Conservation (phyloP, 2,797 vertebrate genomes). For the Rhincodon typus region DNA sequence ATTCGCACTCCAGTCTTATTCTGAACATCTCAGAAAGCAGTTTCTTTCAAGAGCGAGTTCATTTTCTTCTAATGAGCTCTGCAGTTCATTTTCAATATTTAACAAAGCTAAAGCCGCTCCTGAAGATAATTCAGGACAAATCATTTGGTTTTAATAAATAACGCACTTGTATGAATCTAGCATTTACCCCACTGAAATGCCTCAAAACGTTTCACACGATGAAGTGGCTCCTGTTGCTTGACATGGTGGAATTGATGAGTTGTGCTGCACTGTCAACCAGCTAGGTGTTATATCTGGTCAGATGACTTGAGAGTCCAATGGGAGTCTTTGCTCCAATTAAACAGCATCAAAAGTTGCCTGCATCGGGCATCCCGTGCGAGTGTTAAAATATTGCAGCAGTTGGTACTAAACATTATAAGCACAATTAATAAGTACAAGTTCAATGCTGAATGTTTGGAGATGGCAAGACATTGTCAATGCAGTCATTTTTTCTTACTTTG, state of each 20-base stretch:
- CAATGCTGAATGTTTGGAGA: background rate
- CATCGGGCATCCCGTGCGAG: background rate
- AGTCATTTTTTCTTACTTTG: background rate
- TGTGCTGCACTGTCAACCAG: background rate
- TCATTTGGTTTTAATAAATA: background rate
- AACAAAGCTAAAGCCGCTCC: background rate
- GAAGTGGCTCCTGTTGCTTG: background rate
- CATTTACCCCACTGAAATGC: background rate
- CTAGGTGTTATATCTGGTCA: background rate
- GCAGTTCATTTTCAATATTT: background rate
- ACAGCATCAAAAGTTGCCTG: background rate
- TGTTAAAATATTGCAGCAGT: background rate
- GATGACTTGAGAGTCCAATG: background rate
- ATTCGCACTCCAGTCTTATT: too few relatives aligned
- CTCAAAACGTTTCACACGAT: background rate
- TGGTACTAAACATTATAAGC: background rate
- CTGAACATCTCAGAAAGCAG: background rate
- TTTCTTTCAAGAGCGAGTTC: background rate
- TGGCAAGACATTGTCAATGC: background rate
- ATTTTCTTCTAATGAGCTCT: background rate
- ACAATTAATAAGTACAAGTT: background rate
- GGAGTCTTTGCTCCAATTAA: background rate
- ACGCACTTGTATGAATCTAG: background rate
- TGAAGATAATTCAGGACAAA: conserved; percentile 10
- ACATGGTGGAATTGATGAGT: background rate